Evolutionary conservation across 2,888 invertebrate species (phyloP), one percentile per base, ranked within the genome.

Genomic region (Eledona agricola): DNA sequence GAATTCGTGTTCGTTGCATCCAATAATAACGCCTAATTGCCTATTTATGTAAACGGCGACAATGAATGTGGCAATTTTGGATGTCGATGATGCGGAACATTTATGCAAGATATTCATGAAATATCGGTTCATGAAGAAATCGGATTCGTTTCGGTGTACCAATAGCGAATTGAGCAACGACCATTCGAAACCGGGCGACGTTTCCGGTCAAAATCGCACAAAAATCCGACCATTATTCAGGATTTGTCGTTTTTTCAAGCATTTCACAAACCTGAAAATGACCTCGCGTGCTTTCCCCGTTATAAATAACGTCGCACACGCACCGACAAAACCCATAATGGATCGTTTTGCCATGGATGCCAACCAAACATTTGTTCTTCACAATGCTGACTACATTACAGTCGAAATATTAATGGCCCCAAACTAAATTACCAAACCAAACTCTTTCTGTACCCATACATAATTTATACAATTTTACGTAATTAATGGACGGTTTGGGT

Each of bases 271-370:
- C 56, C 42, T 46, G 46, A 43, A 42, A 51, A 49, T 46, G 60
- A 59, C 58, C 59, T 65, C 62, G 68, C 66, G 65, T 67, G 68
- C 60, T 60, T 55, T 59, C 56, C 46, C 49, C 49, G 62, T 53
- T 58, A 70, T 70, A 69, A 70, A 70, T 70, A 67, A 65, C 59
- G 43, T 35, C 46, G 52, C 61, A 60, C 67, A 68, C 68, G 67
- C 67, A 67, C 64, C 59, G 63, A 61, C 64, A 64, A 45, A 42
- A 49, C 63, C 58, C 57, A 67, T 67, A 67, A 69, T 68, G 67
- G 62, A 69, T 69, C 65, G 67, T 65, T 67, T 66, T 60, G 63
- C 55, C 60, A 63, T 64, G 64, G 65, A 65, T 66, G 67, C 65
- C 66, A 69, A 66, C 66, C 65, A 25, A 64, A 64, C 67, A 64